phyloP scores from a whole-genome alignment of 1,140 invertebrate genomes.

The Teleopsis dalmanni region DNA sequence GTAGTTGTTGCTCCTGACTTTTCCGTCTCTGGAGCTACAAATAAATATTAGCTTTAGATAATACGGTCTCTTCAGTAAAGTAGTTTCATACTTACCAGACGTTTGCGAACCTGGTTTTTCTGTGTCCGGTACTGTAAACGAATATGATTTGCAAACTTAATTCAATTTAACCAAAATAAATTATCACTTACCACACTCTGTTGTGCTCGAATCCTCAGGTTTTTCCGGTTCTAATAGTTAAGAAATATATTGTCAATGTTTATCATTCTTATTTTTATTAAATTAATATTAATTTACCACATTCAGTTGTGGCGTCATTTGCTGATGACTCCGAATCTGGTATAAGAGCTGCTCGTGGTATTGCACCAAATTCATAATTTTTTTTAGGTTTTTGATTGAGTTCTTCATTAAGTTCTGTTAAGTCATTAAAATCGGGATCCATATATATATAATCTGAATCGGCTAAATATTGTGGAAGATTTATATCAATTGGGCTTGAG shows the following conservation, averaged over 20 bases:
- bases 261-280: no score
- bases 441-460: slow-evolving; percentile 10
- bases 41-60: background rate
- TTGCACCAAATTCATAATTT: background rate
- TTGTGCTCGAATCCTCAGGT: no score
- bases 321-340: background rate
- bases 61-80: no score
- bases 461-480: no score
- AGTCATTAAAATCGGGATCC: slow-evolving; percentile 9
- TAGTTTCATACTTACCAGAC: no score
- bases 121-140: background rate
- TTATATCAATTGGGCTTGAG: no score
- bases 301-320: background rate
- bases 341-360: background rate
- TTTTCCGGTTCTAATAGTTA: no score
- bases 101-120: background rate
- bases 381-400: background rate
- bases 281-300: no score
- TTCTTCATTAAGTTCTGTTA: no score
- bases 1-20: no score
- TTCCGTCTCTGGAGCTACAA: slow-evolving; percentile 1
- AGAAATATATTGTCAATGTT: no score
- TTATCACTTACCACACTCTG: slow-evolving; percentile 2
- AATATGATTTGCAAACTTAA: background rate
- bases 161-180: background rate